phyloP scores from a whole-genome alignment of 2,113 vertebrate genomes.

The Addax nasomaculatus region DNA sequence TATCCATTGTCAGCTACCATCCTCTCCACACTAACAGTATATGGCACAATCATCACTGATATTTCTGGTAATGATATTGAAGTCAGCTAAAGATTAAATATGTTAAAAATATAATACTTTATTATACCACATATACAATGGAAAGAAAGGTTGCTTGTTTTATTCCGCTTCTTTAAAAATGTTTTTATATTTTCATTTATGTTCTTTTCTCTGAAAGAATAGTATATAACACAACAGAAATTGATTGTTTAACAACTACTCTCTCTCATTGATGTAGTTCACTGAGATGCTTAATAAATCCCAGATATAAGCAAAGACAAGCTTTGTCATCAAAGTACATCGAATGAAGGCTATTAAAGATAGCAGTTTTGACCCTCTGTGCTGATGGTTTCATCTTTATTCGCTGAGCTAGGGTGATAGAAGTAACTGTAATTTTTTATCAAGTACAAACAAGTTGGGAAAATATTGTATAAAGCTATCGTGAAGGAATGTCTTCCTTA shows the following conservation, averaged over 20 bases:
- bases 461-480: background rate
- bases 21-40: background rate
- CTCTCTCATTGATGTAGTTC: background rate
- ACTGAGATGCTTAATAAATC: background rate
- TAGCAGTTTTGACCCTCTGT: background rate
- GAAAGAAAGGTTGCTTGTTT: background rate
- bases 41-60: background rate
- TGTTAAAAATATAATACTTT: background rate
- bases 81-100: background rate
- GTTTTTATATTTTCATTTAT: background rate
- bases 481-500: background rate
- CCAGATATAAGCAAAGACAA: background rate
- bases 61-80: background rate
- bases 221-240: background rate
- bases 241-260: background rate
- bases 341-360: background rate
- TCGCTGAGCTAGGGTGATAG: background rate
- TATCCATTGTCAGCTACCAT: background rate
- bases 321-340: background rate
- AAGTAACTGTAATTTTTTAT: background rate
- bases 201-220: background rate
- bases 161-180: background rate
- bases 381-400: too few relatives aligned
- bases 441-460: background rate
- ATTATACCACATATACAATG: background rate